phyloP scores from a whole-genome alignment of 2,888 invertebrate genomes.

The Drosophila demipolita region DNA sequence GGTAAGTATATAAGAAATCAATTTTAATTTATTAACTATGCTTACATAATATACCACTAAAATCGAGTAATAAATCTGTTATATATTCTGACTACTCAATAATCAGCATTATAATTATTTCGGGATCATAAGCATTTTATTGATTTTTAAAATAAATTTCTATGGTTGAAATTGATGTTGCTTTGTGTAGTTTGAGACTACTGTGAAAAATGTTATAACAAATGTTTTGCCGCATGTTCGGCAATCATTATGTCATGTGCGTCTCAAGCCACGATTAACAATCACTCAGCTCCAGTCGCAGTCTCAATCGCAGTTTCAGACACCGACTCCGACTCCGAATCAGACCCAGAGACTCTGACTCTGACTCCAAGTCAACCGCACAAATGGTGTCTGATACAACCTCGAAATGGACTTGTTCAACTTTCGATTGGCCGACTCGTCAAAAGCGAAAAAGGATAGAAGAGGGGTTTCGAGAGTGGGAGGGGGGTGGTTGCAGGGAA shows the following conservation, averaged over 20 bases:
- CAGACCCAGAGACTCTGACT: slow-evolving; percentile 11
- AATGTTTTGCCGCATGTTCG: slow-evolving; percentile 56
- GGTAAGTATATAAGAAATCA: not conserved
- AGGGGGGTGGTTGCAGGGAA: not conserved
- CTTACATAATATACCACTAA: not conserved
- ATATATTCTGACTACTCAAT: too few species aligned
- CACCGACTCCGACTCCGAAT: slow-evolving; percentile 7
- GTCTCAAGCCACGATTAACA: slow-evolving; percentile 49
- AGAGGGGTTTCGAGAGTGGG: not conserved
- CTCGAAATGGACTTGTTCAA: slow-evolving; percentile 73
- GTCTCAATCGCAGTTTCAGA: slow-evolving; percentile 24
- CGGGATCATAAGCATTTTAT: not conserved
- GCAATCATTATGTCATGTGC: slow-evolving; percentile 71
- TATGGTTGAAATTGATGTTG: slow-evolving; percentile 16
- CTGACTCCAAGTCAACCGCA: slow-evolving; percentile 25
- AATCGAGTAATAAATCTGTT: not conserved
- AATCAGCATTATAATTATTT: not conserved
- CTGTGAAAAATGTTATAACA: slow-evolving; percentile 54
- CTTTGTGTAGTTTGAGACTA: slow-evolving; percentile 30
- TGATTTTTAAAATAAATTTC: not conserved
- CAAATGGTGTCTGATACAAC: slow-evolving; percentile 47
- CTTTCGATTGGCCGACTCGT: slow-evolving; percentile 66
- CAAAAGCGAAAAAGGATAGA: slow-evolving; percentile 36
- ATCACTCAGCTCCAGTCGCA: slow-evolving; percentile 50
- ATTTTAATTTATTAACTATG: not conserved